Evolutionary conservation across 2,113 vertebrate species (phyloP).

Genomic region (Cheilinus undulatus): DNA sequence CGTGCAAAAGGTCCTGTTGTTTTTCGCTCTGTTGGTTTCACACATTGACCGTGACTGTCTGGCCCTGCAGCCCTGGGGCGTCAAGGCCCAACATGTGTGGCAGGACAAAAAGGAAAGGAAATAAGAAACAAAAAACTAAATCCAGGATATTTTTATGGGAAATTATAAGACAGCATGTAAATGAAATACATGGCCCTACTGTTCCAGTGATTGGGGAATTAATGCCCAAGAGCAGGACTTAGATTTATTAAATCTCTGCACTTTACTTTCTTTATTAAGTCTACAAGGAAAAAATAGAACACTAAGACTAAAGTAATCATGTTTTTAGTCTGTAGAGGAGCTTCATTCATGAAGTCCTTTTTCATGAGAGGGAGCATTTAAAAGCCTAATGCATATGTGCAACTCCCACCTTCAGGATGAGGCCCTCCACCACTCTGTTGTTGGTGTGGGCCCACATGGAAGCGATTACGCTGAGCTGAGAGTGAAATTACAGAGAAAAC

Average conservation of each 20-base stretch:
- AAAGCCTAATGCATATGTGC: constrained; percentile 44
- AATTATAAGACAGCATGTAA: constrained; percentile 20
- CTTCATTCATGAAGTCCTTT: constrained; percentile 4
- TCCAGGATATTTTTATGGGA: constrained; percentile 26
- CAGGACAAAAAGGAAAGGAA: constrained; percentile 15
- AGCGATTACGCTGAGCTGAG: constrained; percentile 77
- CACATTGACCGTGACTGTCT: constrained; percentile 70
- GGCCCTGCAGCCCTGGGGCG: constrained; percentile 35
- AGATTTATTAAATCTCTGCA: background rate
- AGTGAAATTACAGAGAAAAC: constrained; percentile 82
- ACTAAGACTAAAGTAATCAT: background rate
- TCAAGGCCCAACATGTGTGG: constrained; percentile 34
- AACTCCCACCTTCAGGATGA: constrained; percentile 73
- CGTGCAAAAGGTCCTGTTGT: constrained; percentile 57
- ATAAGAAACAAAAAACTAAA: constrained; percentile 33
- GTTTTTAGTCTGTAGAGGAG: background rate
- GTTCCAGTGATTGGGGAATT: too few relatives aligned
- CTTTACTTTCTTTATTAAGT: background rate
- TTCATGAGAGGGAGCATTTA: constrained; percentile 19
- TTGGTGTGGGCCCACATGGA: constrained; percentile 81
- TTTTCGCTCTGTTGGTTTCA: constrained; percentile 62
- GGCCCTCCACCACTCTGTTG: constrained; percentile 67
- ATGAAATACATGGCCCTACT: background rate
- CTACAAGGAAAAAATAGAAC: background rate
- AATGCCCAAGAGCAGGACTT: too few relatives aligned